Conservation (phyloP, 2,888 invertebrate genomes). For the Pantelozetes paolii region DNA sequence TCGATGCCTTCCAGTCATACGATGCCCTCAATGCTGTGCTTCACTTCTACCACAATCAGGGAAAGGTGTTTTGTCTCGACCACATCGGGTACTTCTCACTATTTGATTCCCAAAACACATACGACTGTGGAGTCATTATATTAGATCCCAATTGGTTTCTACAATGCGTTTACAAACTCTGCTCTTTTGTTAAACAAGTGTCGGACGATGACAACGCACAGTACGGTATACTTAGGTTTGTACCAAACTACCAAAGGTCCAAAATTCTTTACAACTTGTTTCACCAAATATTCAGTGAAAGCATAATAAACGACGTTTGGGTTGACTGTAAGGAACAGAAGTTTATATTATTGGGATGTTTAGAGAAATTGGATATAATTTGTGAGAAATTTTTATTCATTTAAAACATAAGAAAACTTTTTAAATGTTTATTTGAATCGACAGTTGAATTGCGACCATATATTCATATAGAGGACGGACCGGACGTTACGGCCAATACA, state of each 20-base stretch:
- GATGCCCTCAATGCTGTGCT: conserved; percentile 52
- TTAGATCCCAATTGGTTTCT: conserved; percentile 54
- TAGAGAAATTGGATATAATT: conserved; percentile 43
- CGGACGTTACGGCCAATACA: conserved; percentile 33
- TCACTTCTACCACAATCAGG: conserved; percentile 54
- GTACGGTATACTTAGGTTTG: conserved; percentile 29
- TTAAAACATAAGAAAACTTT: conserved; percentile 8
- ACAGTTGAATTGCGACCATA: conserved; percentile 39
- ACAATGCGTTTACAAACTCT: conserved; percentile 45
- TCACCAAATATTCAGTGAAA: too few relatives aligned
- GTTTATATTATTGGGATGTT: conserved; percentile 41
- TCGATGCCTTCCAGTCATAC: conserved; percentile 49
- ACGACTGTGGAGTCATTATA: conserved; percentile 51
- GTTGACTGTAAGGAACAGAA: conserved; percentile 39
- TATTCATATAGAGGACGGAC: conserved; percentile 34
- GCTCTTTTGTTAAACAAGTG: conserved; percentile 38
- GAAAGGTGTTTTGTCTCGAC: conserved; percentile 51
- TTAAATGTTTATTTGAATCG: neutral
- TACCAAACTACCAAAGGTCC: too few relatives aligned
- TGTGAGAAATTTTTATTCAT: conserved; percentile 37
- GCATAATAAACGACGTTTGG: conserved; percentile 39
- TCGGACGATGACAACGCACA: conserved; percentile 37
- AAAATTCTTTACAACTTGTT: conserved; percentile 13
- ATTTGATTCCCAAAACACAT: conserved; percentile 32
- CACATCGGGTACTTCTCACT: conserved; percentile 28